Percentiles rank a stretch among this genome's conserved stretches.
These are phyloP conservation scores for Barypeithes pellucidus DNA, from an alignment of 2,888 invertebrate species.

Conservation along the genomic window DNA sequence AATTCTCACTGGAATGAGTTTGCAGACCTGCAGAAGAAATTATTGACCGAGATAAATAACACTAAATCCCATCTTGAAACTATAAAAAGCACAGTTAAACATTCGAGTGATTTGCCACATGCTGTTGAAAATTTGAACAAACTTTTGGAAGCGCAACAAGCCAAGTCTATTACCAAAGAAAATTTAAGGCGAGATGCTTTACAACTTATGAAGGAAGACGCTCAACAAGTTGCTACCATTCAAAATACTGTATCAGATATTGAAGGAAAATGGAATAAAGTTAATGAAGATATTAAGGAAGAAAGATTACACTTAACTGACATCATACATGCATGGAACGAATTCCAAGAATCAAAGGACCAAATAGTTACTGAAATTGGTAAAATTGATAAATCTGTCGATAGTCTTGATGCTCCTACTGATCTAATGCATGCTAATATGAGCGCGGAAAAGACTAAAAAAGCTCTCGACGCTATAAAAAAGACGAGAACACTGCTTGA, in stretches of 20 bases:
- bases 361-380: constrained; percentile 81
- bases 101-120: constrained; percentile 71
- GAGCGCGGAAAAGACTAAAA: constrained; percentile 83
- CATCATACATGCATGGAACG: constrained; percentile 82
- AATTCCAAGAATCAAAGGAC: constrained; percentile 82
- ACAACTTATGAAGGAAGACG: constrained; percentile 86
- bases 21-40: constrained; percentile 78
- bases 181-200: constrained; percentile 86
- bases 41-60: constrained; percentile 78
- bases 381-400: constrained; percentile 79
- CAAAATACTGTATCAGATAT: constrained; percentile 85
- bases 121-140: constrained; percentile 73
- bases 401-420: constrained; percentile 78
- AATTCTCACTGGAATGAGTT: constrained; percentile 86
- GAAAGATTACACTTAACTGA: constrained; percentile 83
- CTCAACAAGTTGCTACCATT: constrained; percentile 84
- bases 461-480: constrained; percentile 82
- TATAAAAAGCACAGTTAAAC: constrained; percentile 72
- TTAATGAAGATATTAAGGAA: constrained; percentile 82
- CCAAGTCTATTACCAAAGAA: constrained; percentile 78
- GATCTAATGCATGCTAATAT: constrained; percentile 83
- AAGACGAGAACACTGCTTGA: constrained; percentile 84
- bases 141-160: constrained; percentile 73
- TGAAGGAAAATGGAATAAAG: constrained; percentile 87
- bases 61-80: constrained; percentile 75